Evolutionary conservation across 2,888 invertebrate species (phyloP), one percentile per base, ranked within the genome.

Genomic region (Eristalis tenax): DNA sequence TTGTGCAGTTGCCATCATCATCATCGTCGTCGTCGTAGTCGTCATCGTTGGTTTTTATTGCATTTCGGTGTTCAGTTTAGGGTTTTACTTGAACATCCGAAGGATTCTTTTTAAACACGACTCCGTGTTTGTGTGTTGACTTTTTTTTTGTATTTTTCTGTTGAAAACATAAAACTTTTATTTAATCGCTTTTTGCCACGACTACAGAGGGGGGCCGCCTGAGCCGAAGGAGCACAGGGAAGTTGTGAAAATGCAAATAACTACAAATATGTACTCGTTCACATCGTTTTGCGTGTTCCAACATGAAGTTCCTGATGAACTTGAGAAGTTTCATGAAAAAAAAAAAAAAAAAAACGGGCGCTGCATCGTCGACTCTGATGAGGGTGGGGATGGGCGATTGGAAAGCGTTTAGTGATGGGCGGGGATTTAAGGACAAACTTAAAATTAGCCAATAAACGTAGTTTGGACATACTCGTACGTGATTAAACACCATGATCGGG

Each of bases 91-190:
- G 35, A 64, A 40, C 50, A 50, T 50, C 50, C 35, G 35, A 73
- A 76, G 59, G 66, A 77, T 81, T 43, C 74, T 79, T 64, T 78
- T 56, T 38, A 35, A 38, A 13, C 43, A 59, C 59, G 23, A 13
- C 50, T 80, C 59, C 23, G 59, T 73, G 73, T 73, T 73, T 66
- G 68, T 4, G 18, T 50, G 50, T 50, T 50, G 50, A 18, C 8
- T 82, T 26, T 69, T 85, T 32, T 32, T 1, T 8, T 26, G 1
- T 26, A 26, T 10, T 32, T 32, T 32, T 32, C 1, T 78, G 73
- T 82, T 85, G 56, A 69, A 73, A 82, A 78, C 68, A 82, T 43
- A 68, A 77, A 77, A 69, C 56, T 82, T 85, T 77, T 77, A 85
- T 77, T 82, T 82, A 77, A 77, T 82, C 64, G 73, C 59, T 59